phyloP scores from a whole-genome alignment of 1,140 invertebrate genomes.

The Paraescarpia echinospica region DNA sequence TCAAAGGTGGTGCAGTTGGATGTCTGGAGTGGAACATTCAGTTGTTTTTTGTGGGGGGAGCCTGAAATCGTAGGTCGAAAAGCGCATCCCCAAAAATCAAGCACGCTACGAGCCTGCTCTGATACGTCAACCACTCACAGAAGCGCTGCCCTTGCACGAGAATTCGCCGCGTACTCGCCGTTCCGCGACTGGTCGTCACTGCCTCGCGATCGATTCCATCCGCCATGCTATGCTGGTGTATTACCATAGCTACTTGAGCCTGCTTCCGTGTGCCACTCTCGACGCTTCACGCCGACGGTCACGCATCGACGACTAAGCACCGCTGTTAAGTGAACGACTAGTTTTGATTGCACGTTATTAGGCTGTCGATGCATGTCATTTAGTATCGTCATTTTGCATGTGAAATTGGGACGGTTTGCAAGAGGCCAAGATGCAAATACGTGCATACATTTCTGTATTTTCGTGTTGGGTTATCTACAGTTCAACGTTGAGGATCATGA shows the following conservation, averaged over 20 bases:
- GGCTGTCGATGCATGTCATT: not conserved
- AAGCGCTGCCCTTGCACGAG: too few species aligned
- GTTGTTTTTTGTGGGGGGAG: too few species aligned
- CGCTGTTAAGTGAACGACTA: not conserved
- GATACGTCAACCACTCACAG: too few species aligned
- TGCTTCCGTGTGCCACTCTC: not conserved
- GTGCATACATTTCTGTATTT: too few species aligned
- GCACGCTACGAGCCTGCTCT: too few species aligned
- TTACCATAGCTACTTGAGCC: not conserved
- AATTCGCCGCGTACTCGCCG: too few species aligned
- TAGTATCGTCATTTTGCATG: not conserved
- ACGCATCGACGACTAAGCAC: not conserved
- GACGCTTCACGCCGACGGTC: not conserved
- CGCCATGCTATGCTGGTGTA: not conserved
- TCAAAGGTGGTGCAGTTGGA: too few species aligned
- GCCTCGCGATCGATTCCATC: not conserved
- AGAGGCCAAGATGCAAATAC: not conserved
- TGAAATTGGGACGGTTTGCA: not conserved
- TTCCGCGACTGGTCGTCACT: not conserved
- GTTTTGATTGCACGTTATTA: not conserved
- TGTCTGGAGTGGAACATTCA: too few species aligned
- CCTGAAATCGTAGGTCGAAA: too few species aligned
- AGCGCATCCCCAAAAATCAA: too few species aligned
- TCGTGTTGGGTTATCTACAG: too few species aligned
- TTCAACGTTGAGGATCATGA: too few species aligned